Base-by-base conservation (phyloP, 2,888 invertebrate species). In the Atrina japonica region DNA sequence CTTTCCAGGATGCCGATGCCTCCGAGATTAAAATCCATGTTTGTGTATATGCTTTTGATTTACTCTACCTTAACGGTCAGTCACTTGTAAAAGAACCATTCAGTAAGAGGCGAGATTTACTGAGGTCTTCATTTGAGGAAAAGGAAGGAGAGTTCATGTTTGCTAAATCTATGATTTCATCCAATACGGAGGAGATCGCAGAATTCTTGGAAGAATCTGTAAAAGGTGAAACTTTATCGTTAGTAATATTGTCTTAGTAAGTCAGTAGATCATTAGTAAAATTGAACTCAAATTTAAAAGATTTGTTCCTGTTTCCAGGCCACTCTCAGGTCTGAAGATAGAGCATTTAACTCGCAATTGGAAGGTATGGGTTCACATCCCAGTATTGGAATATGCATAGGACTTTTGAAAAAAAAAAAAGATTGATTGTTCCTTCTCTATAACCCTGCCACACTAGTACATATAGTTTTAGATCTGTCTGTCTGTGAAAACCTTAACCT, bases 1-100 rank as follows among this genome's bases (percentile, higher is more conserved):
- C n/a, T n/a, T n/a, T n/a, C n/a, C 81, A 94, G 94, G 95, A 95
- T 91, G 95, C 94, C 0, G 93, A 92, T 81, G 94, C 94, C 83
- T 90, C 93, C 0, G 94, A 95, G 58, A 95, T 96, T 71, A 95
- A 95, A 90, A 95, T 96, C 0, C 95, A 96, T 90, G 97, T 99
- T 30, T 98, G 98, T 89, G 95, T 99, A 35, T 99, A 96, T 91
- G 95, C 97, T 91, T 99, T 99, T 91, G 99, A 99, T 93, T 92
- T 99, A 81, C 92, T 99, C 23, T 98, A 95, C 89, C 92, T 98
- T 14, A 98, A 99, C 92, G 98, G 96, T 0, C 92, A 93, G 83
- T 92, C 98, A 2, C 92, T 99, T 30, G 96, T 98, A 0, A 93
- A 93, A 58, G 92, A 94, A 75, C 94, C 97, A 5, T 94, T 99